A percentile compares a stretch with the other conserved stretches of the same genome.
Conservation (phyloP, 2,113 vertebrate genomes). For the Hyla sarda region DNA sequence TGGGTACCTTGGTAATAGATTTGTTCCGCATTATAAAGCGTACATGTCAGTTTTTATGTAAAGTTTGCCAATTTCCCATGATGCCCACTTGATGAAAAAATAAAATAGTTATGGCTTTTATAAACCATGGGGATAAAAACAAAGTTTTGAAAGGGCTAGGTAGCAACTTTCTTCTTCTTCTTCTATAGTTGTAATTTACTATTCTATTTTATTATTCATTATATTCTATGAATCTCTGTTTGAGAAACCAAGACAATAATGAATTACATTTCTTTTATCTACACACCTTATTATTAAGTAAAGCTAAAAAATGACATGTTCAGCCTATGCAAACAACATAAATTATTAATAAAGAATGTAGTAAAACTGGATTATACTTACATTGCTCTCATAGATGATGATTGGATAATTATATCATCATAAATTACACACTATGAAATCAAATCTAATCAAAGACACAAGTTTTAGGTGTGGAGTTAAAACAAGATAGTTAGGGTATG, state of each 20-base stretch:
- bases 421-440: conserved; percentile 9
- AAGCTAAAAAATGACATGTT: background rate
- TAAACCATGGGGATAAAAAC: too few relatives aligned
- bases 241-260: background rate
- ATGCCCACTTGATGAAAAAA: too few relatives aligned
- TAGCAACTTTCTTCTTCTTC: too few relatives aligned
- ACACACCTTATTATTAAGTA: background rate
- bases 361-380: background rate
- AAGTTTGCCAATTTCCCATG: too few relatives aligned
- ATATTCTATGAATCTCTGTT: background rate
- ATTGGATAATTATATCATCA: background rate
- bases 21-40: too few relatives aligned
- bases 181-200: background rate
- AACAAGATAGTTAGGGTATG: background rate
- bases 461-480: background rate
- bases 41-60: too few relatives aligned
- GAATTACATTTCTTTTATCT: background rate
- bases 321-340: conserved; percentile 15
- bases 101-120: too few relatives aligned
- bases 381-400: background rate
- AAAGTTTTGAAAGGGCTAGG: too few relatives aligned
- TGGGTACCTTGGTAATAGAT: too few relatives aligned
- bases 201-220: background rate
- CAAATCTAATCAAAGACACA: background rate
- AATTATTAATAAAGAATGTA: conserved; percentile 33